Base-by-base conservation (phyloP, 2,888 invertebrate genomes). In the Tiliacea citrago region DNA sequence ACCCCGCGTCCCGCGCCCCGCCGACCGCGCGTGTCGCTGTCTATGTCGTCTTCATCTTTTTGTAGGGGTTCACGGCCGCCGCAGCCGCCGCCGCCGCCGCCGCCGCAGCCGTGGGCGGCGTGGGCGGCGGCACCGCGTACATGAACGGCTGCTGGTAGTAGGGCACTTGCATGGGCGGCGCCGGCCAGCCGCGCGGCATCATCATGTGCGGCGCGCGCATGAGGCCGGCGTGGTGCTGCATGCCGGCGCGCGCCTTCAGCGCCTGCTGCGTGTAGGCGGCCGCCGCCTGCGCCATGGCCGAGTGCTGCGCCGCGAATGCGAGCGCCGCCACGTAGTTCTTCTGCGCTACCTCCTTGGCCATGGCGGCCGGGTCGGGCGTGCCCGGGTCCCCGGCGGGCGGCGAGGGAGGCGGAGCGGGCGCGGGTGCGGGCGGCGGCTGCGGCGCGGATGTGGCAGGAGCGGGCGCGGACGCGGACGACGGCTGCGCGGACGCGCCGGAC, bases 11-110 rank as follows among this genome's bases (percentile, higher is more conserved):
- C 94, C 93, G 94, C 94, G 92, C 93, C 94, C 94, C 94, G 91
- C 94, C 93, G 92, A 90, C 93, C 94, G 93, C 90, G 88, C 90
- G 61, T 88, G 51, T 51, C 58, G 29, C 29, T 88, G 60, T 92
- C 90, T 98, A 98, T 93, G 98, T 98, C 90, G 98, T 98, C 97
- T 98, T 98, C 97, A 98, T 98, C 97, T 98, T 98, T 96, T 98
- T 98, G 96, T 98, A 98, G 76, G 98, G 98, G 93, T 98, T 98
- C 92, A 98, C 97, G 67, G 94, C 95, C 79, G 94, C 94, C 77
- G 95, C 94, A 57, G 95, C 94, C 79, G 94, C 93, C 77, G 93
- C 92, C 49, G 94, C 93, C 79, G 95, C 94, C 74, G 95, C 95
- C 73, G 95, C 93, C 91, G 94, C 93, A 83, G 93, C 94, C 91